Evolutionary conservation across 2,888 invertebrate genomes (phyloP), one percentile per base, ranked within the genome.

Genomic region (Baccha elongata): DNA sequence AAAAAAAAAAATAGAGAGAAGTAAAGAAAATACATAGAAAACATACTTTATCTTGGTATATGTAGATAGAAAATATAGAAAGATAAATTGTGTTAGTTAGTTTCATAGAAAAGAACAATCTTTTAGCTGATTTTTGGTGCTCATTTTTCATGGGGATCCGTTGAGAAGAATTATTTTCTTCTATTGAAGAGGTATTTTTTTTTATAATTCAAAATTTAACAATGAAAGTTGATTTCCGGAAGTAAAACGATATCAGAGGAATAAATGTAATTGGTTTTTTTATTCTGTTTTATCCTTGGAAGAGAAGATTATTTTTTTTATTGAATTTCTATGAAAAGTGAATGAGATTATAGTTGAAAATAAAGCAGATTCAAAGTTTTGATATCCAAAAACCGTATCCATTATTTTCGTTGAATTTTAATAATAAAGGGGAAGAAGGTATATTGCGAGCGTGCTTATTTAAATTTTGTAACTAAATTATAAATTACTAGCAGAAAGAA

Each of bases 191-290:
- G 19, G n/a, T 23, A 10, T 8, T 58, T 11, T 29, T 60, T 58
- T 58, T 44, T 52, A 50, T 52, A 32, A 52, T 69, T 46, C 11
- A 52, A 62, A 53, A 13, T 62, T 62, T 29, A 53, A 52, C 40
- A 71, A 50, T 50, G 37, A 17, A 46, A 42, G 60, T 62, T 50
- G 71, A 42, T 53, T 48, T 69, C 23, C 11, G 15, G 11, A n/a
- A 29, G 52, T 17, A 52, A 52, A 29, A 21, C 15, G 42, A 17
- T 42, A 15, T 35, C 11, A 42, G 50, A 17, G 40, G n/a, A n/a
- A n/a, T n/a, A 40, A 50, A 50, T 26, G 42, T 62, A 71, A 71
- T 62, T 71, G 60, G 71, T 69, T n/a, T n/a, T n/a, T n/a, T n/a
- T n/a, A n/a, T n/a, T n/a, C n/a, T n/a, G n/a, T n/a, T n/a, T n/a